Evolutionary conservation across 37 sponge, comb jelly and placozoan genomes (phyloP), one percentile per base, ranked within the genome.

Genomic region (Bolinopsis microptera): DNA sequence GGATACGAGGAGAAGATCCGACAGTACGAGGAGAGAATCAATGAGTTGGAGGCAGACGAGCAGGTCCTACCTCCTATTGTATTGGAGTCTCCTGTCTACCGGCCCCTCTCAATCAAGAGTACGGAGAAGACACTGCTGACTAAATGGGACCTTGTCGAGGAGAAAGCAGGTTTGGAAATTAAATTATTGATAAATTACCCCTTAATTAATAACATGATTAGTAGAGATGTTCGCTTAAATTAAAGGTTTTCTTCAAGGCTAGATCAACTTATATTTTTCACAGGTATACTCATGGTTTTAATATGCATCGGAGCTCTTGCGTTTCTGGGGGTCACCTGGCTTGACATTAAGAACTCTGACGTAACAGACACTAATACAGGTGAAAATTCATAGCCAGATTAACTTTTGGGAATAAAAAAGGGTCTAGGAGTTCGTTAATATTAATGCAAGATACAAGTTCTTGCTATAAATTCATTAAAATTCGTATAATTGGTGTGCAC

Each of bases 341-440:
- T 72, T 8, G 75, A 72, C 26, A 72, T 72, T 23, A 72, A 28
- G 26, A 72, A 72, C 75, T 30, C 31, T 21, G 75, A 72, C 31
- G 75, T 72, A 5, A 72, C 75, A 30, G 75, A 72, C 31, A 72
- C 22, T 21, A 72, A 72, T n/a, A 72, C 75, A 72, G 75, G 75
- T 72, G 21, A 67, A 13, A 13, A 67, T 67, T 13, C 18, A 22
- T 22, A 67, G 18, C 68, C 13, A 67, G 18, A 67, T 22, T 67
- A 67, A 67, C 68, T 21, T 22, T 67, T 13, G 68, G 13, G 21
- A 67, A 13, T 67, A 67, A 67, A 13, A 13, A 13, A n/a, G n/a
- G n/a, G n/a, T n/a, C n/a, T n/a, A n/a, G n/a, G n/a, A n/a, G n/a
- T n/a, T n/a, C n/a, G n/a, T n/a, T n/a, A n/a, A n/a, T n/a, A n/a